Base-by-base conservation (phyloP, 2,797 vertebrate species). In the Gila robusta region DNA sequence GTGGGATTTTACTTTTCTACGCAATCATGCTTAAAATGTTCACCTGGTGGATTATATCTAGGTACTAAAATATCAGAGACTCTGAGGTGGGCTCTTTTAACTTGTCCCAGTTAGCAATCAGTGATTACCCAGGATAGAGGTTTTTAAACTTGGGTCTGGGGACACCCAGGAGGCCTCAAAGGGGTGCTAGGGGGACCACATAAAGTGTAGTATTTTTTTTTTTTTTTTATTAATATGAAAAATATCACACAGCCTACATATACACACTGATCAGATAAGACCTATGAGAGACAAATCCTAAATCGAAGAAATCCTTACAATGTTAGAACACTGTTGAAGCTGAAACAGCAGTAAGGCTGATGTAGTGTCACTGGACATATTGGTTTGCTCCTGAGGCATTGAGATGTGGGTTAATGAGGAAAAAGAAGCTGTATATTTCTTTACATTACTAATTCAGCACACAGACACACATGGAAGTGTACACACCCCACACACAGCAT, bases 401-500 rank as follows among this genome's bases (percentile, higher is more conserved):
- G 71, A 85, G 16, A 81, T 49, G 83, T 71, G 64, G 79, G 52
- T 71, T 85, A 88, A 82, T 82, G 79, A 70, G 52, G 37, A 14
- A 76, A 86, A 81, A 76, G 66, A 81, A 87, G 17, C 28, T 14
- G 26, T 69, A 52, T 64, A 44, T 85, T 82, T 49, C 52, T 78
- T 49, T 32, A 8, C 83, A 85, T 88, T 78, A 88, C 67, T 85
- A 71, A 88, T 88, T 88, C 54, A 88, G 67, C 52, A 82, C 82
- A 26, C 82, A 86, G 44, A 83, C 67, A 85, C 26, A 41, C 77
- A 70, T 23, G 37, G 77, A 62, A 83, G 35, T 76, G 82, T 81
- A 44, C 74, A 59, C 56, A 73, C 81, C 37, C 52, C 74, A 59
- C 56, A 73, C 81, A n/a, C 52, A 8, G 28, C 28, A 85, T 84